Base-by-base conservation (phyloP, 2,888 invertebrate species). In the Gisinianus flammeolus region DNA sequence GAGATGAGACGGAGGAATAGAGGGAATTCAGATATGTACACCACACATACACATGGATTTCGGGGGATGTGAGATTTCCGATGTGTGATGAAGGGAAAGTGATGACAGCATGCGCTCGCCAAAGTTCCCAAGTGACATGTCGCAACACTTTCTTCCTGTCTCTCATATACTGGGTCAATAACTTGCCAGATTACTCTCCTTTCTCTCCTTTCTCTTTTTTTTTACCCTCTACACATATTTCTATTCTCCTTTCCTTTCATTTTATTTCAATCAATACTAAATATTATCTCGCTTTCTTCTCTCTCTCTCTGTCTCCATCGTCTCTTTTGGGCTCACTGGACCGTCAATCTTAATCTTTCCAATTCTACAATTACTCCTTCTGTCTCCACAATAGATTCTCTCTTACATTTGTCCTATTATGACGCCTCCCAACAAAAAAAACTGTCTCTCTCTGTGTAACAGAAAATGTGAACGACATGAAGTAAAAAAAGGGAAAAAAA, bases 81-180 rank as follows among this genome's bases (percentile, higher is more conserved):
- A n/a, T n/a, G n/a, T n/a, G n/a, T n/a, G 19, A n/a, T n/a, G 54
- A 54, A 54, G 16, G n/a, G 16, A n/a, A 54, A n/a, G n/a, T 54
- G 54, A 16, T 54, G 54, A 54, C 54, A 54, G 54, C 54, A 54
- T 54, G 54, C 54, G 54, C 54, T 54, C 16, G 54, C n/a, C 19
- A 4, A 16, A 44, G 44, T 44, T 62, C 44, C 35, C 44, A 68
- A 68, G 68, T 68, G 68, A 68, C 68, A 68, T 26, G n/a, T 44
- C 68, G 35, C 68, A 68, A 68, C 68, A 68, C 68, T 68, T 68
- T 68, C 68, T 44, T 33, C 26, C 44, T 68, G 35, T 44, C 68
- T 68, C 44, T 64, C 64, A 10, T 28, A 35, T 68, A 44, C 68
- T 68, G 68, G 68, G 68, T 68, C 68, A 68, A 68, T 68, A 68